These are phyloP conservation scores for Argynnis bischoffii DNA, from an alignment of 2,888 invertebrate species.

Conservation along the genomic window DNA sequence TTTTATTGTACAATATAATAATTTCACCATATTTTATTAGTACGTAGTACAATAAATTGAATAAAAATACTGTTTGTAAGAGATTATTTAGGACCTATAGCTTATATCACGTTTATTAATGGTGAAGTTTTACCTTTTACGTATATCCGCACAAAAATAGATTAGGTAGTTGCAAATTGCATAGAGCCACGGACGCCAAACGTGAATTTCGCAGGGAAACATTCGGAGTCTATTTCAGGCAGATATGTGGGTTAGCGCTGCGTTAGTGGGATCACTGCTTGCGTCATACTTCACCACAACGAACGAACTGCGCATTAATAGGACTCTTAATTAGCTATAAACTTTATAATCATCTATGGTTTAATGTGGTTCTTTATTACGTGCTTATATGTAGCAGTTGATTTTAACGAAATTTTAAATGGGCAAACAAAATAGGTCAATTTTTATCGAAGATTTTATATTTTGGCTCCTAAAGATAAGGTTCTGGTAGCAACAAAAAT, in stretches of 20 bases:
- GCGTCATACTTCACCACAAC: conserved; percentile 33
- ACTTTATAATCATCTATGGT: neutral
- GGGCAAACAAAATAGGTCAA: no score
- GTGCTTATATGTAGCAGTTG: no score
- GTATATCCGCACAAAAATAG: conserved; percentile 26
- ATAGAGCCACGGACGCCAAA: conserved; percentile 29
- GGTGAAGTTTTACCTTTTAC: neutral
- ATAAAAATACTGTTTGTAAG: no score
- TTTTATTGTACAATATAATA: no score
- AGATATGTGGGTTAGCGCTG: conserved; percentile 60
- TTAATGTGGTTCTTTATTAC: no score
- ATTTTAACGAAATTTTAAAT: no score
- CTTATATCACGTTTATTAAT: neutral
- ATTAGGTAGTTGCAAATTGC: conserved; percentile 27
- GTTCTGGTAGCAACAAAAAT: no score
- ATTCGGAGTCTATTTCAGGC: conserved; percentile 48
- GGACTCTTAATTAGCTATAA: conserved; percentile 7
- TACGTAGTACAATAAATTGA: no score
- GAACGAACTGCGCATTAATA: conserved; percentile 11
- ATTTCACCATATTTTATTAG: no score
- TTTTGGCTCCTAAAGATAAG: no score
- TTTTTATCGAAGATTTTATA: no score
- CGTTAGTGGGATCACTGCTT: conserved; percentile 48
- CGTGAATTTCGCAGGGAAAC: conserved; percentile 29
- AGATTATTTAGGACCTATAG: no score